Percentiles rank a stretch among this genome's conserved stretches.
These are phyloP conservation scores for Cassiopea andromeda DNA, from an alignment of 30 jellyfish, hydroid and myxozoan species.

Conservation along the genomic window DNA sequence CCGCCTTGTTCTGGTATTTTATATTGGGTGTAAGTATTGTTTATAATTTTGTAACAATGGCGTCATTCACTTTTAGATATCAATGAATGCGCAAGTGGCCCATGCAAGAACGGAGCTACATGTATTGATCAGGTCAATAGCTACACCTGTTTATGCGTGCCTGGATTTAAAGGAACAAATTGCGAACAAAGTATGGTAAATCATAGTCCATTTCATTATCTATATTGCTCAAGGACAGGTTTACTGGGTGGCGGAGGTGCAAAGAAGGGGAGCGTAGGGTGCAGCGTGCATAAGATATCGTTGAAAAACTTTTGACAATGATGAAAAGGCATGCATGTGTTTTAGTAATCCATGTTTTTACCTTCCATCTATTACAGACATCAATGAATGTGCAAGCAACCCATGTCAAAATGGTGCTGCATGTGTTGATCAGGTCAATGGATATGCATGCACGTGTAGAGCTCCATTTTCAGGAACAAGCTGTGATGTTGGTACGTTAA, in stretches of 20 bases:
- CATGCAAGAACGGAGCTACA: slow-evolving; percentile 1
- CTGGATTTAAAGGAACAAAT: neutral
- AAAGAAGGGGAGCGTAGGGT: neutral
- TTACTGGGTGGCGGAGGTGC: neutral
- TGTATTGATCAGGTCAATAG: neutral
- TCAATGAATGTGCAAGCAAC: neutral
- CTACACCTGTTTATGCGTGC: neutral
- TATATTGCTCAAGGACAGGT: neutral
- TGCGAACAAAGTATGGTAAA: neutral
- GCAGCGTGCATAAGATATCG: neutral
- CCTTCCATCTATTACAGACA: neutral
- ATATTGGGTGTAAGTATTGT: neutral
- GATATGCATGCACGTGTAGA: slow-evolving; percentile 22
- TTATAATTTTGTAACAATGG: neutral
- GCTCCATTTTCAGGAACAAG: slow-evolving; percentile 2
- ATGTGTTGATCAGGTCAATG: slow-evolving; percentile 20
- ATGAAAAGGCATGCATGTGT: too few species aligned
- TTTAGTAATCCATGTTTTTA: too few species aligned
- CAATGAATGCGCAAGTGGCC: neutral
- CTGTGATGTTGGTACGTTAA: slow-evolving; percentile 2
- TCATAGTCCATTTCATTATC: neutral
- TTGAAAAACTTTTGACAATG: neutral
- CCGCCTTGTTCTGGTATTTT: too few species aligned
- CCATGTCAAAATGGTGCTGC: slow-evolving; percentile 48
- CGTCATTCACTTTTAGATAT: neutral